Conservation (phyloP, 2,888 invertebrate genomes). For the Vannuccia rotundouncinata region DNA sequence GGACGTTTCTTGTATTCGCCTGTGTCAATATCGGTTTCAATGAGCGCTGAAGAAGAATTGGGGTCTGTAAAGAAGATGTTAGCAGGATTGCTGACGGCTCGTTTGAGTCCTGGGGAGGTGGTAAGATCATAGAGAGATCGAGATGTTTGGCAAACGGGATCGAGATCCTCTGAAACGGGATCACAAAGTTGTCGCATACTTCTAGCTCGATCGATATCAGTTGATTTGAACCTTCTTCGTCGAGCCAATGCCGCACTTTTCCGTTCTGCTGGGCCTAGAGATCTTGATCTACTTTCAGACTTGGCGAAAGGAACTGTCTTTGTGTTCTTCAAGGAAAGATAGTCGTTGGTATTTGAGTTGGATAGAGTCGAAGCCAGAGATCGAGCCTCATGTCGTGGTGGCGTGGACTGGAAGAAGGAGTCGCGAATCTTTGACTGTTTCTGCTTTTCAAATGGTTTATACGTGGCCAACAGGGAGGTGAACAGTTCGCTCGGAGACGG, state of each 20-base stretch:
- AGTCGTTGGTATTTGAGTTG: not conserved
- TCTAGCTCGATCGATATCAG: constrained; percentile 25
- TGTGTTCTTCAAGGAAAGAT: not conserved
- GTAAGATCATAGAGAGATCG: constrained; percentile 28
- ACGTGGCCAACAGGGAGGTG: not conserved
- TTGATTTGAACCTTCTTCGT: constrained; percentile 22
- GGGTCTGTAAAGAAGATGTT: constrained; percentile 29
- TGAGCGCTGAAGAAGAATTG: constrained; percentile 40
- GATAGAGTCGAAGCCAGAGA: not conserved
- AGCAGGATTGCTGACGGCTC: constrained; percentile 18
- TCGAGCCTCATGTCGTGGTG: not conserved
- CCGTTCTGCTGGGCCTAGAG: not conserved
- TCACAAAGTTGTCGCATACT: not conserved
- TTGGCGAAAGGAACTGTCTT: not conserved
- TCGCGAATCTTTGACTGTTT: not conserved
- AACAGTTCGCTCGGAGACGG: not conserved
- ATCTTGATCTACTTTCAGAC: not conserved
- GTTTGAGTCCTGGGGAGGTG: not conserved
- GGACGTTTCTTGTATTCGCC: constrained; percentile 42
- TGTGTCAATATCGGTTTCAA: constrained; percentile 48
- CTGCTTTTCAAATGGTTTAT: not conserved
- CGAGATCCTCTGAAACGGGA: not conserved
- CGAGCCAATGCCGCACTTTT: not conserved
- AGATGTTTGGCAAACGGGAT: not conserved
- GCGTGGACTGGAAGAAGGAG: not conserved